Evolutionary conservation across 2,797 vertebrate genomes (phyloP), one percentile per base, ranked within the genome.

Genomic region (Cetoscarus ocellatus): DNA sequence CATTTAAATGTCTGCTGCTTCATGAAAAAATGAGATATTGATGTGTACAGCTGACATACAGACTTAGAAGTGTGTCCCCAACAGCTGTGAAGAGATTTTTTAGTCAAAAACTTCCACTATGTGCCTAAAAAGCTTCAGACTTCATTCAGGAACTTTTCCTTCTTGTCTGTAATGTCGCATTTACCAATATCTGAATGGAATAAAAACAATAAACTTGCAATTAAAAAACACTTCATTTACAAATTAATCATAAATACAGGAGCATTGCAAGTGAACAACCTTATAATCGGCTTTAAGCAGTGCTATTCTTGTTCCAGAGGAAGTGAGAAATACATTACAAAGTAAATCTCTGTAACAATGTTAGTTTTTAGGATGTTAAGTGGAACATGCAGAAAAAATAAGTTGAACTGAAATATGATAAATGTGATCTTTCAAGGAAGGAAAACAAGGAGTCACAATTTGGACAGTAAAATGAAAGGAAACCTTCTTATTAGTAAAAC

Each of bases 11-110:
- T 81, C 70, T 82, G 55, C 34, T 73, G 61, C 39, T 70, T 75
- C 75, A 86, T 70, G 38, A 85, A 83, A 88, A 72, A 34, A 75
- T 79, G 52, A 88, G 64, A 39, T 72, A 91, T 73, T 77, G 52
- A 82, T 80, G 14, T 60, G 10, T 72, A 79, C 65, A 65, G 67
- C 78, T 85, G 43, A 81, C 34, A 36, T 75, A 64, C 59, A 51
- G 56, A 67, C 60, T 73, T 79, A 17, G 39, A 17, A 74, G 61
- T 61, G 53, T 61, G 61, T 78, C 78, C 68, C 60, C 61, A 69
- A 77, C 73, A 83, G 65, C 70, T 72, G 78, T 69, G 63, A 54
- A 45, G 47, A 43, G 58, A 27, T 66, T 67, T 57, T 67, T 48
- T 57, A 49, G 10, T 63, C 55, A 14, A 45, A 62, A 73, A 14